Conservation (phyloP, 2,888 invertebrate genomes). For the Hylaea fasciaria region DNA sequence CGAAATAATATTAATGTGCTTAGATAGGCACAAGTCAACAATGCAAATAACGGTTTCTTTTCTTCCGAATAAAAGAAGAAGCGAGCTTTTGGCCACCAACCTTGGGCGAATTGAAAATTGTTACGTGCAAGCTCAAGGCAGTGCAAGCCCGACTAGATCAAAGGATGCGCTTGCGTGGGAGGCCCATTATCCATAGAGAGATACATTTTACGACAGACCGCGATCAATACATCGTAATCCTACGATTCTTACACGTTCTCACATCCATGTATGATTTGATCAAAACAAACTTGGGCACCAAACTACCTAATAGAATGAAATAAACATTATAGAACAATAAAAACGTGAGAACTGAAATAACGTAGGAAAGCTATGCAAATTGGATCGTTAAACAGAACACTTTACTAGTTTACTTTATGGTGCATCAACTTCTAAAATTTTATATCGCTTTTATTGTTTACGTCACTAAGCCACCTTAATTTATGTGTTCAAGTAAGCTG, state of each 20-base stretch:
- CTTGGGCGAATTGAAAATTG: too few relatives aligned
- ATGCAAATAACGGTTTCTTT: too few relatives aligned
- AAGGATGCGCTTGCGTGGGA: constrained; percentile 26
- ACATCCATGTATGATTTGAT: constrained; percentile 22
- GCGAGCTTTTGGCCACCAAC: too few relatives aligned
- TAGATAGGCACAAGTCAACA: too few relatives aligned
- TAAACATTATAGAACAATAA: constrained; percentile 49
- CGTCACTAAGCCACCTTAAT: constrained; percentile 27
- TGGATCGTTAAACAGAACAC: constrained; percentile 52
- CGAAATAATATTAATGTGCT: too few relatives aligned
- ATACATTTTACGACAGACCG: constrained; percentile 19
- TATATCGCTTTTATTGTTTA: constrained; percentile 46
- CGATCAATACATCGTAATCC: constrained; percentile 17
- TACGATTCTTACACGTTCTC: constrained; percentile 10
- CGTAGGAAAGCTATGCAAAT: constrained; percentile 55
- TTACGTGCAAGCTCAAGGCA: too few relatives aligned
- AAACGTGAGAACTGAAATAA: constrained; percentile 53
- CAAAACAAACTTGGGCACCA: constrained; percentile 26
- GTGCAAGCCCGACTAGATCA: constrained; percentile 13
- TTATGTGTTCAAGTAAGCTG: constrained; percentile 30
- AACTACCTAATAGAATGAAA: constrained; percentile 32
- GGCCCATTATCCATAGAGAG: constrained; percentile 19
- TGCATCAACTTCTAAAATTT: constrained; percentile 46
- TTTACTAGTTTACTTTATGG: constrained; percentile 54
- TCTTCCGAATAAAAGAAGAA: too few relatives aligned